Conservation (phyloP, 2,113 vertebrate species). For the Ailuropoda melanoleuca region DNA sequence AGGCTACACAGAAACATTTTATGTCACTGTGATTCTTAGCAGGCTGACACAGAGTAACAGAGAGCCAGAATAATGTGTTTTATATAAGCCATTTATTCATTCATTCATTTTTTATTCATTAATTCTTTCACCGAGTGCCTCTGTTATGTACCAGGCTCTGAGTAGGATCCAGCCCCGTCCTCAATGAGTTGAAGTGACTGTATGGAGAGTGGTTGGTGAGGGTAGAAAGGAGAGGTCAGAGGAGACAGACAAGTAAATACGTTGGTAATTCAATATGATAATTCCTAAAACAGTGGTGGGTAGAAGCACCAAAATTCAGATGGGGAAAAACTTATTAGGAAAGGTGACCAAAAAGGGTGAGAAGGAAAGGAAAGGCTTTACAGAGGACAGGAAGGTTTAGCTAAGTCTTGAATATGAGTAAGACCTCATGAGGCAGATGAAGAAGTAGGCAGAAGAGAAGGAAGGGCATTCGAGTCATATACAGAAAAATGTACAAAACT, state of each 20-base stretch:
- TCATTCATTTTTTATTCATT: slow-evolving; percentile 61
- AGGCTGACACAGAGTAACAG: slow-evolving; percentile 42
- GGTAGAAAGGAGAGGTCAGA: neutral
- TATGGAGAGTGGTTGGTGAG: neutral
- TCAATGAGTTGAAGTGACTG: neutral
- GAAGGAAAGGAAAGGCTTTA: neutral
- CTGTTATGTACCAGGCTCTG: slow-evolving; percentile 26
- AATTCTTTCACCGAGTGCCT: slow-evolving; percentile 25
- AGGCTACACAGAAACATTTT: slow-evolving; percentile 1
- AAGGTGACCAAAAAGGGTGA: neutral
- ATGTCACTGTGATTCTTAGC: slow-evolving; percentile 49
- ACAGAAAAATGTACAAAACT: neutral
- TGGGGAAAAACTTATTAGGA: neutral
- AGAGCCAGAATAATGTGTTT: slow-evolving; percentile 50
- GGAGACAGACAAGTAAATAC: neutral
- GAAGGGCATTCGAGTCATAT: neutral
- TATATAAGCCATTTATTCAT: slow-evolving; percentile 33
- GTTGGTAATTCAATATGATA: neutral
- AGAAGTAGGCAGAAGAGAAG: neutral
- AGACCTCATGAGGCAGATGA: neutral
- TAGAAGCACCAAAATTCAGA: neutral
- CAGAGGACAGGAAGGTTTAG: neutral
- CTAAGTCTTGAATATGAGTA: neutral
- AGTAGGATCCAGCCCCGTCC: neutral
- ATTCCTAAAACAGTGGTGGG: neutral